Evolutionary conservation across 1,140 invertebrate genomes (phyloP).

Genomic region (Meloidogyne floridensis): DNA sequence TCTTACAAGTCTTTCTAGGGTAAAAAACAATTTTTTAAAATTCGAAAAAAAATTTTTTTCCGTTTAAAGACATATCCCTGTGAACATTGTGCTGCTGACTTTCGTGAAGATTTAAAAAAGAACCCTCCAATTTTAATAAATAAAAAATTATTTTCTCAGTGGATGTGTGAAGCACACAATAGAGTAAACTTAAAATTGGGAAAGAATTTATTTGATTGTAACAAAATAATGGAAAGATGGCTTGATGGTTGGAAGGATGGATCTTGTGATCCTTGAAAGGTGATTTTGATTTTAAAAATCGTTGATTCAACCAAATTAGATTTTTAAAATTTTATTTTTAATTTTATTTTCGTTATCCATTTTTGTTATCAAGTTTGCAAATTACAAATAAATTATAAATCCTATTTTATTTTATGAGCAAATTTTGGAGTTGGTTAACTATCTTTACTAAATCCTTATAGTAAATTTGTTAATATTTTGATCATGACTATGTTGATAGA

Average conservation of each 20-base stretch:
- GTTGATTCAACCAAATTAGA: neutral
- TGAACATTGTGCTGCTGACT: slow-evolving; percentile 85
- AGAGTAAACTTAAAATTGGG: slow-evolving; percentile 84
- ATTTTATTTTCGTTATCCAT: too few species aligned
- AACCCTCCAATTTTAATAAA: slow-evolving; percentile 46
- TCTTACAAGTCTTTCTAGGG: slow-evolving; percentile 77
- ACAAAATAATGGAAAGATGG: slow-evolving; percentile 87
- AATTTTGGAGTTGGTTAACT: too few species aligned
- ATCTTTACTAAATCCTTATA: too few species aligned
- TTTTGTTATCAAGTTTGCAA: too few species aligned
- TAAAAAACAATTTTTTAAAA: slow-evolving; percentile 30
- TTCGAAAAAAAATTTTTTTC: slow-evolving; percentile 24
- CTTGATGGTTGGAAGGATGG: slow-evolving; percentile 90
- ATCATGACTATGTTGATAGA: too few species aligned
- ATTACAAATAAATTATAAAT: too few species aligned
- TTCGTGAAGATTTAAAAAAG: slow-evolving; percentile 75
- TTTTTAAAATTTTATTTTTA: neutral
- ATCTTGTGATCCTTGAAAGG: slow-evolving; percentile 76
- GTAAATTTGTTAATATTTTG: too few species aligned
- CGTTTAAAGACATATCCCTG: slow-evolving; percentile 85
- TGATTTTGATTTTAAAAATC: neutral
- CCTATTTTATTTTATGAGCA: too few species aligned
- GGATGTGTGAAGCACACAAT: slow-evolving; percentile 93
- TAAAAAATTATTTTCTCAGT: slow-evolving; percentile 78
- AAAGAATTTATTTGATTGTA: slow-evolving; percentile 89